These are phyloP conservation scores for Phengaris arion DNA, from an alignment of 2,888 invertebrate genomes.

Conservation along the genomic window DNA sequence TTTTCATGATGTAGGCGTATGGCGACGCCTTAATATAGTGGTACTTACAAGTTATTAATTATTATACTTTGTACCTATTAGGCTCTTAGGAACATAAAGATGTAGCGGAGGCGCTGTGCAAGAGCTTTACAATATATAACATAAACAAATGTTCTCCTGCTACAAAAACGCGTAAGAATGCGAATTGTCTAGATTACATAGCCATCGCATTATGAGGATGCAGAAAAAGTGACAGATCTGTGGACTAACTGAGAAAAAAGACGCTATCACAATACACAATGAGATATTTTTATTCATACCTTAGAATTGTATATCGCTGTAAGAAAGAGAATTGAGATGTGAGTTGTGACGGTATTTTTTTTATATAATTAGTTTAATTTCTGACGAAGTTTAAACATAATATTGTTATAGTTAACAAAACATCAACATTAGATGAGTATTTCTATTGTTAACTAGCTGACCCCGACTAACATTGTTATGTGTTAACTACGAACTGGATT, in stretches of 20 bases:
- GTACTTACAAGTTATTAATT: no score
- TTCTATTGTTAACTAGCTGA: no score
- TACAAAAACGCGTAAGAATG: constrained; percentile 48
- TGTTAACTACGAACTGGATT: no score
- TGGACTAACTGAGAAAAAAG: background rate
- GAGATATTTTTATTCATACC: constrained; percentile 13
- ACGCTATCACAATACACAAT: constrained; percentile 10
- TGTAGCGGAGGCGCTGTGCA: background rate
- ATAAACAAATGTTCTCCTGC: constrained; percentile 37
- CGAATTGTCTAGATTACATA: constrained; percentile 44
- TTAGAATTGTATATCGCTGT: background rate
- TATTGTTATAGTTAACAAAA: no score
- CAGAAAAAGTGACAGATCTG: constrained; percentile 39
- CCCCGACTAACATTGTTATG: no score
- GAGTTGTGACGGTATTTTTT: background rate
- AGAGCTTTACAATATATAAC: constrained; percentile 13
- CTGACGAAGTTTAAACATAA: background rate
- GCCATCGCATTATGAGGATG: constrained; percentile 39
- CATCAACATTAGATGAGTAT: no score
- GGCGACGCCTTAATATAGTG: no score
- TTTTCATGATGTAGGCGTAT: no score
- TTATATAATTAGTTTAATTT: background rate
- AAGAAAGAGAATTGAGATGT: background rate
- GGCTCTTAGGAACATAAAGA: background rate
- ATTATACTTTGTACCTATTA: background rate